Evolutionary conservation across 2,888 invertebrate genomes (phyloP).

Genomic region (Argynnis bischoffii): DNA sequence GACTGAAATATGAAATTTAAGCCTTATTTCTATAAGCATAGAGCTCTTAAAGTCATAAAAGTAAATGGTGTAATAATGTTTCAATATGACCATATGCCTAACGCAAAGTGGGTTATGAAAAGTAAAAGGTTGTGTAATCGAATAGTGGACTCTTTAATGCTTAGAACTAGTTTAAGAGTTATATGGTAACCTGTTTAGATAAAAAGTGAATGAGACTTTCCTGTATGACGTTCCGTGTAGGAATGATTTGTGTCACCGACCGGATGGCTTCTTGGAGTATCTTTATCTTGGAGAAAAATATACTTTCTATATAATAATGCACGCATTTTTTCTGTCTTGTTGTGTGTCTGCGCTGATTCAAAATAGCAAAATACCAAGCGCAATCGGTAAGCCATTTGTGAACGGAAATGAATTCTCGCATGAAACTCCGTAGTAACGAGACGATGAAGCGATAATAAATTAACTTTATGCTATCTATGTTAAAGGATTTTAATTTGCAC

Average conservation of each 20-base stretch:
- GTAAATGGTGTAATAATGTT: slow-evolving; percentile 41
- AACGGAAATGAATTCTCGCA: slow-evolving; percentile 43
- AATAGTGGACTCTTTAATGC: slow-evolving; percentile 39
- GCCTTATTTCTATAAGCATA: slow-evolving; percentile 22
- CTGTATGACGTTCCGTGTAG: slow-evolving; percentile 14
- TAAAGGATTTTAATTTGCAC: background rate
- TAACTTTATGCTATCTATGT: slow-evolving; percentile 37
- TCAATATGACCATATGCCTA: slow-evolving; percentile 41
- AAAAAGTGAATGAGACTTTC: slow-evolving; percentile 25
- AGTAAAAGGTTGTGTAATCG: slow-evolving; percentile 52
- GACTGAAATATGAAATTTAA: slow-evolving; percentile 16
- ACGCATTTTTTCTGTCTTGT: slow-evolving; percentile 21
- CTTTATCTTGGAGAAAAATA: too few relatives aligned
- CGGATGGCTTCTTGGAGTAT: too few relatives aligned
- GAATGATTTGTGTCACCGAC: slow-evolving; percentile 5
- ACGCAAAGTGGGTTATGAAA: slow-evolving; percentile 49
- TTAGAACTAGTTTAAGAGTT: slow-evolving; percentile 38
- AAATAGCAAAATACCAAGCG: slow-evolving; percentile 35
- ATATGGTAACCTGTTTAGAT: slow-evolving; percentile 38
- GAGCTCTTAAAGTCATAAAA: background rate
- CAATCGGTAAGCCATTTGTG: slow-evolving; percentile 41
- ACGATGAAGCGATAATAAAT: slow-evolving; percentile 42
- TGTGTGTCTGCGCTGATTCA: background rate
- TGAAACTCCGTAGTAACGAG: slow-evolving; percentile 42
- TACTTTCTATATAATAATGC: too few relatives aligned